Conservation (phyloP, 2,113 vertebrate genomes). For the Chloropsis hardwickii region DNA sequence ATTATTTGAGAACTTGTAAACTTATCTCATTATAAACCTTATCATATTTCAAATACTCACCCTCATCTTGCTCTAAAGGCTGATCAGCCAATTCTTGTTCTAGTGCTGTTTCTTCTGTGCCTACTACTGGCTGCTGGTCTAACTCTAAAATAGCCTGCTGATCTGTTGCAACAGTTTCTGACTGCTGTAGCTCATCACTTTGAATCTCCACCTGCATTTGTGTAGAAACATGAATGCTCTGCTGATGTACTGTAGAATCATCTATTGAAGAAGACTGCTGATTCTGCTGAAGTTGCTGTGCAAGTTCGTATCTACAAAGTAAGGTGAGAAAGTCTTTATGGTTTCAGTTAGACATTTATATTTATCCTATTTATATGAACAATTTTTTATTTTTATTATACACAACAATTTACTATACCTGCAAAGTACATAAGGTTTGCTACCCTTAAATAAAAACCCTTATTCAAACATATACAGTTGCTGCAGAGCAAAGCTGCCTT, state of each 20-base stretch:
- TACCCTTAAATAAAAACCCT: background rate
- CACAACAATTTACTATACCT: background rate
- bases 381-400: background rate
- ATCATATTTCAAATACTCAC: conserved; percentile 55
- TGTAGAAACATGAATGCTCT: conserved; percentile 74
- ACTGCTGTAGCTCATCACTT: conserved; percentile 77
- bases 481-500: background rate
- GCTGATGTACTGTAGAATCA: conserved; percentile 76
- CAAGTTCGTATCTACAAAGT: conserved; percentile 87
- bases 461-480: background rate
- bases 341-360: background rate
- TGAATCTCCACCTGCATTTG: conserved; percentile 88
- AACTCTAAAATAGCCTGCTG: conserved; percentile 86
- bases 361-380: background rate
- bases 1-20: background rate
- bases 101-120: conserved; percentile 79
- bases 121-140: conserved; percentile 80
- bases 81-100: conserved; percentile 79
- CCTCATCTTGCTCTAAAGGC: conserved; percentile 84
- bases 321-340: background rate
- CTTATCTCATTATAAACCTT: background rate
- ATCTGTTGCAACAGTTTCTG: conserved; percentile 63
- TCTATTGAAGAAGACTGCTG: conserved; percentile 76
- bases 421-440: background rate
- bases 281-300: conserved; percentile 92